phyloP scores from a whole-genome alignment of 2,797 vertebrate genomes.

The Periparus ater region DNA sequence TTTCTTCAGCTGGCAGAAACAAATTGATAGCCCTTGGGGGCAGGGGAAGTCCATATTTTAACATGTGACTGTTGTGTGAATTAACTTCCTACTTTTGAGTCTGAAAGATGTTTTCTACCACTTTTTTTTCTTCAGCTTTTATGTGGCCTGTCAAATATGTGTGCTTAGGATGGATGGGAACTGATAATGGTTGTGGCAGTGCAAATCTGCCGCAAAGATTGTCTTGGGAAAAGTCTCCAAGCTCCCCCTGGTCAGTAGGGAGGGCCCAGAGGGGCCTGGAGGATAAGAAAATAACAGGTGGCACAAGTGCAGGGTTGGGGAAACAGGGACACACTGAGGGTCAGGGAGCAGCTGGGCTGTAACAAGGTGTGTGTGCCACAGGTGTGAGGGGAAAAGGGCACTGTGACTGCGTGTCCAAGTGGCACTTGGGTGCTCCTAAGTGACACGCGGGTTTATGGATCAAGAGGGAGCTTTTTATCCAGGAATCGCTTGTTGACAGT shows the following conservation, averaged over 20 bases:
- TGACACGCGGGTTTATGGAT: rapidly evolving
- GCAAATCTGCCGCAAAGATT: too few species aligned
- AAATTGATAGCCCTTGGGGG: not conserved
- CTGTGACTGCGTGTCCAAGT: rapidly evolving
- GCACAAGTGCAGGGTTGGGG: rapidly evolving
- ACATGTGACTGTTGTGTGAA: not conserved
- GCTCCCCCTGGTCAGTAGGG: rapidly evolving
- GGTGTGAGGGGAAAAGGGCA: not conserved
- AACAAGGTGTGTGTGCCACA: rapidly evolving
- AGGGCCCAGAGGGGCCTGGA: too few species aligned
- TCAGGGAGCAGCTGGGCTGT: not conserved
- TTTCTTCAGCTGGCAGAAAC: not conserved
- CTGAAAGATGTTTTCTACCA: not conserved
- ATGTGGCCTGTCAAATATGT: not conserved
- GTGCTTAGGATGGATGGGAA: rapidly evolving
- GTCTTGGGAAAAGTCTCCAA: not conserved
- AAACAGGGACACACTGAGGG: too few species aligned
- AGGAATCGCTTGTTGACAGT: not conserved
- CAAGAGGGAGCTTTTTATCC: too few species aligned
- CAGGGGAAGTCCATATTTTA: not conserved
- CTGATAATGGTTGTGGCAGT: not conserved
- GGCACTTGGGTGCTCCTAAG: rapidly evolving
- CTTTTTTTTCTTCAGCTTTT: not conserved
- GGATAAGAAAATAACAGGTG: not conserved
- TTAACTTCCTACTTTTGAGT: not conserved